A percentile compares a stretch with the other conserved stretches of the same genome.
Evolutionary conservation across 2,888 invertebrate genomes (phyloP).

Genomic region (Hirtodrosophila alboralis): DNA sequence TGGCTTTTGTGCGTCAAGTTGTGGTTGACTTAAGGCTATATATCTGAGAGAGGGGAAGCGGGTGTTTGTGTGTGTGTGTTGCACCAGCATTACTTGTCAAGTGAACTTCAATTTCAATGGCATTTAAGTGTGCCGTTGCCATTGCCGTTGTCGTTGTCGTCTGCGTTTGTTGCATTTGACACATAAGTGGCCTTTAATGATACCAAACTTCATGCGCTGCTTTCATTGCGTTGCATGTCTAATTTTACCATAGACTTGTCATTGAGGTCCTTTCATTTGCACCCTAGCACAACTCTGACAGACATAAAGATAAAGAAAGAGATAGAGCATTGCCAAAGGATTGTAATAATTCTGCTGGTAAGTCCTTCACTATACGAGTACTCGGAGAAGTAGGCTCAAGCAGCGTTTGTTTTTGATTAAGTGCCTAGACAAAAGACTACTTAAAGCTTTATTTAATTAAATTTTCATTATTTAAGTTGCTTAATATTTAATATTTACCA

Average conservation of each 20-base stretch:
- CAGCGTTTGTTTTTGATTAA: conserved; percentile 26
- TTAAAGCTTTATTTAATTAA: too few relatives aligned
- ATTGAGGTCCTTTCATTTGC: conserved; percentile 59
- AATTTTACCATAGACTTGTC: conserved; percentile 62
- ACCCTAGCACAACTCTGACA: conserved; percentile 24
- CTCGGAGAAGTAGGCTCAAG: conserved; percentile 9
- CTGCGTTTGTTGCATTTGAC: conserved; percentile 67
- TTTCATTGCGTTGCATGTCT: conserved; percentile 61
- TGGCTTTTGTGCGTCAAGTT: conserved; percentile 51
- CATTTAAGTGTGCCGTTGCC: conserved; percentile 60
- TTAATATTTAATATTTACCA: too few relatives aligned
- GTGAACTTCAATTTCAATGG: conserved; percentile 69
- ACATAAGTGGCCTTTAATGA: conserved; percentile 75
- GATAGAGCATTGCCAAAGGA: conserved; percentile 13
- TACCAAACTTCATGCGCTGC: conserved; percentile 63
- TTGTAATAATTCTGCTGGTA: conserved; percentile 6
- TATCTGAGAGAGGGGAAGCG: neutral
- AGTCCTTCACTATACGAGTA: neutral
- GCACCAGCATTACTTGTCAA: conserved; percentile 65
- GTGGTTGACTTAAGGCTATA: conserved; percentile 48
- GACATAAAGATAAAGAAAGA: neutral
- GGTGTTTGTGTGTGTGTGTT: conserved; percentile 28
- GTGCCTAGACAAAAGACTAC: neutral
- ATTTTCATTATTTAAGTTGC: too few relatives aligned
- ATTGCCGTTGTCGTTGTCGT: conserved; percentile 15